Percentiles rank a stretch among this genome's conserved stretches.
phyloP scores from a whole-genome alignment of 2,888 invertebrate species.

The Papilio protenor region DNA sequence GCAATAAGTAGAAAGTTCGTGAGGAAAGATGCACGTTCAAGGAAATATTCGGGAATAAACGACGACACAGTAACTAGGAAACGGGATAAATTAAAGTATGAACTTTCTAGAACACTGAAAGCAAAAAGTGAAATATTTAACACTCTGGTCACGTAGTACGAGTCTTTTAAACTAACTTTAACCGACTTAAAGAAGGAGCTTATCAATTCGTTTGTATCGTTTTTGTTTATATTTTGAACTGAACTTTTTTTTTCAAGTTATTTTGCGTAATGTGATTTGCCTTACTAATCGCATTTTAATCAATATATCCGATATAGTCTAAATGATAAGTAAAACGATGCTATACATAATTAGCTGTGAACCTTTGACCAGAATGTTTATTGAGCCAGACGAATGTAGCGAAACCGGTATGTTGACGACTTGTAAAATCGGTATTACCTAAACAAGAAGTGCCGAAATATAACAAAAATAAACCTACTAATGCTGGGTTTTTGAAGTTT shows the following conservation, averaged over 20 bases:
- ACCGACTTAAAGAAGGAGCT: neutral
- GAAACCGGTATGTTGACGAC: neutral
- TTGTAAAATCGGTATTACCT: neutral
- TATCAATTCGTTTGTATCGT: too few species aligned
- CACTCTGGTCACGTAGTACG: neutral
- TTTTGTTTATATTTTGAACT: neutral
- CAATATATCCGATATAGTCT: constrained; percentile 1
- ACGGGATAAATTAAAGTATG: constrained; percentile 19
- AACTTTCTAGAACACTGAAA: constrained; percentile 23
- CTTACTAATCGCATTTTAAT: neutral
- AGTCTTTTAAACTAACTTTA: neutral
- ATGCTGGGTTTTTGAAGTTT: too few species aligned
- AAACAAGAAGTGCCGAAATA: neutral
- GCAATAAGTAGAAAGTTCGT: constrained; percentile 30
- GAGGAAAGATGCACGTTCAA: constrained; percentile 36
- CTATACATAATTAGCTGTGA: neutral
- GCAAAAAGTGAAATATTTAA: neutral
- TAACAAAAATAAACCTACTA: neutral
- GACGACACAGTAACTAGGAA: neutral
- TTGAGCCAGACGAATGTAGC: neutral
- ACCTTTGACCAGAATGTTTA: constrained; percentile 18
- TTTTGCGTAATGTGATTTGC: neutral
- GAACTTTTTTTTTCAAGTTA: neutral
- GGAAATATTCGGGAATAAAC: constrained; percentile 34
- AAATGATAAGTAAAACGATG: constrained; percentile 12